Evolutionary conservation across 2,113 vertebrate genomes (phyloP), one percentile per base, ranked within the genome.

Genomic region (Pavo muticus): DNA sequence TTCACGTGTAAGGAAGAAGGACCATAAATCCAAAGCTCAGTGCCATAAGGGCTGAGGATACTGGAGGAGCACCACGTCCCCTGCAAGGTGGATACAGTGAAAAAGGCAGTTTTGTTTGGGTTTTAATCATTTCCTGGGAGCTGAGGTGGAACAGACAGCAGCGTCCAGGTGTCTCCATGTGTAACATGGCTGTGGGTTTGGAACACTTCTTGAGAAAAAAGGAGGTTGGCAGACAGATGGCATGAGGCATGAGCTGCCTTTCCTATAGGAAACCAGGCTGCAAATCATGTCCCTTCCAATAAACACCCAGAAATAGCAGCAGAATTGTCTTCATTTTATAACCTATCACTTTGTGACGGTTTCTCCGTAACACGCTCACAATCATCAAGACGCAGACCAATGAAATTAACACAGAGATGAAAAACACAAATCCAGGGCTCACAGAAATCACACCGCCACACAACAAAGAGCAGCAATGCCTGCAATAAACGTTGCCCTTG

Each of bases 141-240:
- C 20, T 57, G 57, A 40, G 1, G 1, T 32, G 29, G 29, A 84
- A 52, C 12, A 32, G 16, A 37, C 39, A 88, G 6, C 54, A 91
- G 24, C 9, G 40, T 8, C 18, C n/a, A 54, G 70, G 14, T 39
- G 20, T 14, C 39, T 37, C 63, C 2, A 3, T 1, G 1, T n/a
- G 47, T 61, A 65, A 67, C 19, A n/a, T 48, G 27, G 10, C 23
- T 29, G 20, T 0, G 0, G 23, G 20, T 69, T 69, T 20, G 15
- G 70, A 60, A 52, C 18, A 23, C 1, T 10, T 68, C 5, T 56
- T 61, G 39, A 56, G 47, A 42, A 25, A 44, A 50, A 77, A 61
- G 32, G 20, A 83, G n/a, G 10, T 1, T 6, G 18, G 42, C 0
- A 0, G 48, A 39, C 7, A 8, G 20, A 17, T 44, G 29, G 35